A percentile compares a stretch with the other conserved stretches of the same genome.
phyloP scores from a whole-genome alignment of 1,140 invertebrate genomes.

The Drosophila sechellia region DNA sequence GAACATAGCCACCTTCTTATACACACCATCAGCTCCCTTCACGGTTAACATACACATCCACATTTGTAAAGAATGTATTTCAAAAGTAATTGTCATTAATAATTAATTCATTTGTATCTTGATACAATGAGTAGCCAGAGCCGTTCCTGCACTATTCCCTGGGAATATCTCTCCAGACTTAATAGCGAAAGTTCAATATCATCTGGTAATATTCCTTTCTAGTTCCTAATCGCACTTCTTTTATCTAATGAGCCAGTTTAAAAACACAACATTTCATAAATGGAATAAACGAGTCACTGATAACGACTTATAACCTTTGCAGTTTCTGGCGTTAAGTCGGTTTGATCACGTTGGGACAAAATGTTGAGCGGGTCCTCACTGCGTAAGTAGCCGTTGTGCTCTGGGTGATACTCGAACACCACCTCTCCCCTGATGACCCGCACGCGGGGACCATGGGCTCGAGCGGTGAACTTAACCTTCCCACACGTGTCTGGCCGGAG shows the following conservation, averaged over 20 bases:
- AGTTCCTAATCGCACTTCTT: not conserved
- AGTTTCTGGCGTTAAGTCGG: conserved; percentile 1
- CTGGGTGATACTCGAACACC: conserved; percentile 72
- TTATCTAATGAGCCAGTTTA: not conserved
- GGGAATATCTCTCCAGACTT: too few relatives aligned
- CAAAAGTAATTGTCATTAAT: too few relatives aligned
- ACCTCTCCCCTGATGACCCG: conserved; percentile 75
- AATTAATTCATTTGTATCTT: too few relatives aligned
- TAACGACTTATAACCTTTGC: not conserved
- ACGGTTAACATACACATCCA: too few relatives aligned
- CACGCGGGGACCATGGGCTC: conserved; percentile 76
- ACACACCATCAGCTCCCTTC: too few relatives aligned
- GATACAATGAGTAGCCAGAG: too few relatives aligned
- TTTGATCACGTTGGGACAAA: conserved; percentile 52
- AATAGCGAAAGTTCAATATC: too few relatives aligned
- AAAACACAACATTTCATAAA: not conserved
- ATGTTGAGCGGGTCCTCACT: conserved; percentile 74
- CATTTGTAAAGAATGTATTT: too few relatives aligned
- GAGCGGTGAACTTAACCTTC: conserved; percentile 74
- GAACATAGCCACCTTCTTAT: too few relatives aligned
- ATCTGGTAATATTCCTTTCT: not conserved
- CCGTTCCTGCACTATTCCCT: too few relatives aligned
- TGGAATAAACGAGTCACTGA: not conserved
- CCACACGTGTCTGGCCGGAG: conserved; percentile 77
- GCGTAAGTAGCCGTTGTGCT: conserved; percentile 76